phyloP scores from a whole-genome alignment of 2,113 vertebrate genomes.

The Hirundichthys speculiger region DNA sequence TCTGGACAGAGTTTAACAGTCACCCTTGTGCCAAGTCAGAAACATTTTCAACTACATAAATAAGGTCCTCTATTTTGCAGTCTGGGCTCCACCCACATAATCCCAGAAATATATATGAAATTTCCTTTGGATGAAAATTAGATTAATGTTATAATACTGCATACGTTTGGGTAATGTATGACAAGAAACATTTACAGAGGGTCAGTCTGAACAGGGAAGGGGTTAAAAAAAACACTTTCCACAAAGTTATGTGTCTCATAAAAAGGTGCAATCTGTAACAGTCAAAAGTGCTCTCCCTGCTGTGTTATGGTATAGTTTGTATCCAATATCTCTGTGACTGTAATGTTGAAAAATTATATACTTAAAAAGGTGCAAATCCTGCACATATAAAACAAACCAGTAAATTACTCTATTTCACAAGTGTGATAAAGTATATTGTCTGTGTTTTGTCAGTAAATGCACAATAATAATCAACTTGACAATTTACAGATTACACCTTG shows the following conservation, averaged over 20 bases:
- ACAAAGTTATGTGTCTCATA: slow-evolving; percentile 59
- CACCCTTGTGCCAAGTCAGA: slow-evolving; percentile 63
- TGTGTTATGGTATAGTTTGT: slow-evolving; percentile 52
- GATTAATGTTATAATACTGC: slow-evolving; percentile 70
- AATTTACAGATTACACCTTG: slow-evolving; percentile 80
- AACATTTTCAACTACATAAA: slow-evolving; percentile 58
- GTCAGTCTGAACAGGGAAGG: slow-evolving; percentile 37
- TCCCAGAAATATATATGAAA: slow-evolving; percentile 64
- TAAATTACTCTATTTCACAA: slow-evolving; percentile 46
- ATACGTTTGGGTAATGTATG: slow-evolving; percentile 64
- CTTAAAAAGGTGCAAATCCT: slow-evolving; percentile 56
- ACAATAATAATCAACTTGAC: slow-evolving; percentile 50
- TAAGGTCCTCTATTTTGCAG: slow-evolving; percentile 55
- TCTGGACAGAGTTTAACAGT: slow-evolving; percentile 76
- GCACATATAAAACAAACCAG: slow-evolving; percentile 61
- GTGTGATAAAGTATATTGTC: slow-evolving; percentile 41
- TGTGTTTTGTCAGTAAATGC: slow-evolving; percentile 45
- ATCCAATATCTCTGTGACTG: slow-evolving; percentile 41
- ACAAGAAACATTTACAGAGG: slow-evolving; percentile 60
- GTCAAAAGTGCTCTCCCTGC: slow-evolving; percentile 76
- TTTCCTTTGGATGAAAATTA: slow-evolving; percentile 67
- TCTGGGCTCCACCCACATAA: slow-evolving; percentile 50
- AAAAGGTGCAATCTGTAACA: slow-evolving; percentile 79
- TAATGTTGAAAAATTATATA: slow-evolving; percentile 62
- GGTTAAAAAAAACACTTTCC: slow-evolving; percentile 59